Conservation (phyloP, 2,113 vertebrate genomes). For the Stictonetta naevosa region DNA sequence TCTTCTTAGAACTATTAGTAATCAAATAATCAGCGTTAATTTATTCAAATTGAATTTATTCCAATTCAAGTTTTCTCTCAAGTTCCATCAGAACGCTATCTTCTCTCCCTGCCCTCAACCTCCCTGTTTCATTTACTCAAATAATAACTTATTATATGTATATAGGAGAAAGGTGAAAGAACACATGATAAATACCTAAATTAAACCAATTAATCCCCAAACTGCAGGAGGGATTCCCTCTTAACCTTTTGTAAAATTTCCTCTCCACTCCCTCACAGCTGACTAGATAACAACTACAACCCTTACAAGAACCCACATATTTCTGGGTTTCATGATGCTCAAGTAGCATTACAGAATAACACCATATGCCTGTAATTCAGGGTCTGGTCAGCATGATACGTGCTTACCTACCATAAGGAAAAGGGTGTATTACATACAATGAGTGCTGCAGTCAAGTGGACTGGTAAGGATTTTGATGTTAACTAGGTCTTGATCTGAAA, state of each 20-base stretch:
- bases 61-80: background rate
- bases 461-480: background rate
- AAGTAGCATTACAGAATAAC: background rate
- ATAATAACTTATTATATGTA: background rate
- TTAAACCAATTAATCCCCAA: background rate
- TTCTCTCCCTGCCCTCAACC: background rate
- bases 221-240: background rate
- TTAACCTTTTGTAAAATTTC: background rate
- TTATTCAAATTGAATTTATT: background rate
- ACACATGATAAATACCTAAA: background rate
- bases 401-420: background rate
- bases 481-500: background rate
- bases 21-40: background rate
- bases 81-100: background rate
- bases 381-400: too few relatives aligned
- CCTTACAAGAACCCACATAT: background rate
- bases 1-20: background rate
- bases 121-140: background rate
- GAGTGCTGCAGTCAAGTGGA: background rate
- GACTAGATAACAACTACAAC: background rate
- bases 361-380: background rate
- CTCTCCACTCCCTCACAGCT: background rate
- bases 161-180: background rate
- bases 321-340: background rate
- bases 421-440: accelerated